Evolutionary conservation across 2,797 vertebrate genomes (phyloP).

Genomic region (Xyrichtys novacula): DNA sequence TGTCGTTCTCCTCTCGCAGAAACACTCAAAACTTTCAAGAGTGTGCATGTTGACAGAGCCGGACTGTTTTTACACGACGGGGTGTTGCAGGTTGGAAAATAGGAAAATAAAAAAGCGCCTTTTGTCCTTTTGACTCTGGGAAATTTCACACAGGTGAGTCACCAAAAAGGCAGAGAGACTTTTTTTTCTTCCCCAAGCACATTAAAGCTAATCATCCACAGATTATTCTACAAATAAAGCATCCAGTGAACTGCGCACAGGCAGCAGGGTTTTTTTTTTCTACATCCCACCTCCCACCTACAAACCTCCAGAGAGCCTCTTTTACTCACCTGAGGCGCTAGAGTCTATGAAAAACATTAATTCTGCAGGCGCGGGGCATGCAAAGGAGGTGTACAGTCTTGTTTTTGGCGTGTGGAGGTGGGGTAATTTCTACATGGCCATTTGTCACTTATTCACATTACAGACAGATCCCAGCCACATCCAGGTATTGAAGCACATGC

Average conservation of each 20-base stretch:
- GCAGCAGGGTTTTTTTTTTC: conserved; percentile 30
- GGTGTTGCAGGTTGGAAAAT: conserved; percentile 4
- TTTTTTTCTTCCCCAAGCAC: conserved; percentile 11
- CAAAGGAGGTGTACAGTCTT: background rate
- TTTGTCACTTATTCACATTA: conserved; percentile 66
- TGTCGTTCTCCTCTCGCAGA: conserved; percentile 4
- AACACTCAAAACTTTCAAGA: conserved; percentile 15
- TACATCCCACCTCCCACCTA: conserved; percentile 30
- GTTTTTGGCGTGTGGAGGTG: conserved; percentile 30
- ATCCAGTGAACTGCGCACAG: conserved; percentile 75
- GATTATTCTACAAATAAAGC: conserved; percentile 60
- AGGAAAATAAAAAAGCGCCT: background rate
- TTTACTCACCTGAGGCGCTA: conserved; percentile 28
- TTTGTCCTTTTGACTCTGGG: conserved; percentile 20
- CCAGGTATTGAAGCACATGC: conserved; percentile 34
- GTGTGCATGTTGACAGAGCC: conserved; percentile 13
- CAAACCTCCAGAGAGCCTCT: conserved; percentile 12
- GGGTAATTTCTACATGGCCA: conserved; percentile 24
- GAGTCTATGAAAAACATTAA: conserved; percentile 16
- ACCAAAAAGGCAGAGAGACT: background rate
- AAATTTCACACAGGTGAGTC: conserved; percentile 52
- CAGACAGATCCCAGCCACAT: conserved; percentile 25
- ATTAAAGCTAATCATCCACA: conserved; percentile 43
- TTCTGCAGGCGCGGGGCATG: conserved; percentile 4
- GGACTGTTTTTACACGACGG: conserved; percentile 35